Evolutionary conservation across 2,797 vertebrate species (phyloP).

Genomic region (Acipenser ruthenus): DNA sequence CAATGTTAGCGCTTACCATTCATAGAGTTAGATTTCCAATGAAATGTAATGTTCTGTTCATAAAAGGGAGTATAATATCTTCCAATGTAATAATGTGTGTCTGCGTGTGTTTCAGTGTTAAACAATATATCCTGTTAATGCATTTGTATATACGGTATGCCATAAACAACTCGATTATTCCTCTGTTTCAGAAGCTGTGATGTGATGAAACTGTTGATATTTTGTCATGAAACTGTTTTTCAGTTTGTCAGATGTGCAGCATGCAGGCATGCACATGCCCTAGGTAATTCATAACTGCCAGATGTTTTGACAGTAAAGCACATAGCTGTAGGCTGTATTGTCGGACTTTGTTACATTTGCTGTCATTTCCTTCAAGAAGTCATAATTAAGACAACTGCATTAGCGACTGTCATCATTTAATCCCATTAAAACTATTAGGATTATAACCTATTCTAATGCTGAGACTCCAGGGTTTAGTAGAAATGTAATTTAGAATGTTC

Average conservation of each 20-base stretch:
- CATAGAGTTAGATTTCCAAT: too few species aligned
- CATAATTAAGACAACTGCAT: conserved; percentile 56
- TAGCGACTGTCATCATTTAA: conserved; percentile 44
- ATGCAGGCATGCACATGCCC: neutral
- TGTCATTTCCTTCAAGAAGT: conserved; percentile 61
- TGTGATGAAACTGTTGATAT: too few species aligned
- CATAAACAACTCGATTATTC: too few species aligned
- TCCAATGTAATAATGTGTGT: too few species aligned
- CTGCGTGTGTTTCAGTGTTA: too few species aligned
- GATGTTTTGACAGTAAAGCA: conserved; percentile 63
- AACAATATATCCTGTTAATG: too few species aligned
- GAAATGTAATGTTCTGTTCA: too few species aligned
- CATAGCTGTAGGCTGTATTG: conserved; percentile 64
- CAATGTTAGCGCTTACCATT: too few species aligned
- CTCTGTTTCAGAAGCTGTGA: too few species aligned
- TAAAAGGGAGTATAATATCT: too few species aligned
- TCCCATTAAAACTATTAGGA: conserved; percentile 29
- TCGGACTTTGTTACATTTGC: conserved; percentile 65
- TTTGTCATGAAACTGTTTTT: neutral
- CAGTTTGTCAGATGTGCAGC: neutral
- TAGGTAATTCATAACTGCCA: conserved; percentile 52
- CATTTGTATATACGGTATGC: too few species aligned
- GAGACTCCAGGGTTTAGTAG: conserved; percentile 12
- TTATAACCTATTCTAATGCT: conserved; percentile 15
- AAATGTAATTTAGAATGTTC: conserved; percentile 20